Evolutionary conservation across 2,113 vertebrate genomes (phyloP), one percentile per base, ranked within the genome.

Genomic region (Panthera leo): DNA sequence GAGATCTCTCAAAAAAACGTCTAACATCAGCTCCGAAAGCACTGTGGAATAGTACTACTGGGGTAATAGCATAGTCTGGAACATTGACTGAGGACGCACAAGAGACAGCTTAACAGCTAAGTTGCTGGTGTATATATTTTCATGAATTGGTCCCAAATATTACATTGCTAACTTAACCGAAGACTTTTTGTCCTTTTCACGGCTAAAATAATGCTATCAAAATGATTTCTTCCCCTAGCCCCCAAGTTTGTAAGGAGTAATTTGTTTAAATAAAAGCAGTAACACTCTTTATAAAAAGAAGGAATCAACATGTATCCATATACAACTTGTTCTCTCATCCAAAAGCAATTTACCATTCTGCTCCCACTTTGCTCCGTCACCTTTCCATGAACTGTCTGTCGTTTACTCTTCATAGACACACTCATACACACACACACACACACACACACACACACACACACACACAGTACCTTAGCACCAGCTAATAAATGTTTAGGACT

Each of bases 241-340:
- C 29, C 15, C 51, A 25, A 93, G 31, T 91, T 73, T 93, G 31
- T 91, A 76, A 90, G 87, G 70, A 92, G 29, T 73, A 61, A 90
- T 84, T 75, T 88, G 48, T 63, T 84, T 73, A 75, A 27, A 89
- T 91, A 84, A 95, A 93, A 91, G 15, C 53, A 85, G 16, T 80
- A 95, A 92, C 75, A 94, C 23, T 92, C 71, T 94, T 10, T 94
- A 73, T 21, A 78, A 27, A 13, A 84, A 51, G 34, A 97, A 80
- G 5, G 29, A 65, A 65, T 89, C 39, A 42, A 29, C 13, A 55
- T 78, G 13, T 63, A 67, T 31, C 45, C 25, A 14, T 73, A 53
- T 5, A 85, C 9, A 73, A 83, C 53, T 53, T 83, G 19, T 71
- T 91, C 91, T 85, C 48, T 89, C 31, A 73, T 65, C 87, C 53